These are phyloP conservation scores for Xiphophorus maculatus DNA, from an alignment of 2,113 vertebrate species.

Conservation along the genomic window DNA sequence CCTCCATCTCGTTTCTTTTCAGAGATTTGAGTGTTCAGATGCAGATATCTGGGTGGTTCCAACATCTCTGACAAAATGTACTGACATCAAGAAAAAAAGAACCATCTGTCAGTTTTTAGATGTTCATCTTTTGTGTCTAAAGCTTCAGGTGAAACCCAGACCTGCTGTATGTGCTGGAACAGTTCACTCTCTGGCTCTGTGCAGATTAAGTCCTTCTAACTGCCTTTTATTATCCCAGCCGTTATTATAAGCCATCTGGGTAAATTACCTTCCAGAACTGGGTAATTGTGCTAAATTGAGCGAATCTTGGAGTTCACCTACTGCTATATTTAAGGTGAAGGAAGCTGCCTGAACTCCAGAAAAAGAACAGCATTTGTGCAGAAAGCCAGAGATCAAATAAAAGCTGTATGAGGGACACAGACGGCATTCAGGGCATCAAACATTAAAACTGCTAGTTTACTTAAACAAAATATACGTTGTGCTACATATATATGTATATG, in stretches of 20 bases:
- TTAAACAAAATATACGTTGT: conserved; percentile 15
- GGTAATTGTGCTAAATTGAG: conserved; percentile 70
- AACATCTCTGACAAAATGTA: conserved; percentile 26
- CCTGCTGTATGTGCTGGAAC: not conserved
- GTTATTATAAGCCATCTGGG: conserved; percentile 53
- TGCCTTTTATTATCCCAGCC: conserved; percentile 42
- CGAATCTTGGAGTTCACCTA: conserved; percentile 26
- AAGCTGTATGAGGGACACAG: conserved; percentile 10
- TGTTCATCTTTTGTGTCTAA: conserved; percentile 10
- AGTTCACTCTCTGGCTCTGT: not conserved
- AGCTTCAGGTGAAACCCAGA: not conserved
- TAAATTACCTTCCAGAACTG: conserved; percentile 60
- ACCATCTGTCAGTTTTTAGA: conserved; percentile 3
- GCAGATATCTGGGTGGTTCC: conserved; percentile 31
- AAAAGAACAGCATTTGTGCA: conserved; percentile 20
- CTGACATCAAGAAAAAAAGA: not conserved
- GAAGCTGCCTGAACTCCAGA: conserved; percentile 18
- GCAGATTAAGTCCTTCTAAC: conserved; percentile 15
- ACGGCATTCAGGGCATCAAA: conserved; percentile 1
- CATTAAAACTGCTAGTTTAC: conserved; percentile 19
- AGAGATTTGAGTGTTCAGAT: conserved; percentile 48
- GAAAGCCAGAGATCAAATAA: conserved; percentile 27
- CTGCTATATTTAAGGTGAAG: conserved; percentile 52
- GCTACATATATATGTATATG: not conserved
- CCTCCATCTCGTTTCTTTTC: conserved; percentile 47